Percentiles rank a stretch among this genome's conserved stretches.
phyloP scores from a whole-genome alignment of 2,797 vertebrate genomes.

The Falco rusticolus region DNA sequence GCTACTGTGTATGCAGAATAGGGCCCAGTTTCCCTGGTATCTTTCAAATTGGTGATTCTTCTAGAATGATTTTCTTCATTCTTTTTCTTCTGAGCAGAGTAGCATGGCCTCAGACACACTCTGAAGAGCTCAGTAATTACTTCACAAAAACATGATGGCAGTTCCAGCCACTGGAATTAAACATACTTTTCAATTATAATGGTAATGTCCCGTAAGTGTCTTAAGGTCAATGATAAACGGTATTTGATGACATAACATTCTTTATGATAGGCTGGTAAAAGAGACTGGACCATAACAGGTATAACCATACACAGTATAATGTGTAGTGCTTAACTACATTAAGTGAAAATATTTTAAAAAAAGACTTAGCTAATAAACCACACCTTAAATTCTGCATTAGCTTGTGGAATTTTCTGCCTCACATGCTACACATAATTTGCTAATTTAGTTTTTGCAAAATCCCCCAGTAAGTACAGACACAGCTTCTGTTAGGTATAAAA shows the following conservation, averaged over 20 bases:
- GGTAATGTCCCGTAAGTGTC: background rate
- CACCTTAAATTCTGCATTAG: background rate
- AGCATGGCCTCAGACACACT: background rate
- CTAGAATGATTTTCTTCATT: background rate
- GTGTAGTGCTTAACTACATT: background rate
- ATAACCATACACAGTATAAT: background rate
- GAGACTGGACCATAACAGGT: background rate
- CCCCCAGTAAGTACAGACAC: background rate
- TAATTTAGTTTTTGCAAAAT: background rate
- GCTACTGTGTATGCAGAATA: background rate
- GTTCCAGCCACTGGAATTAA: background rate
- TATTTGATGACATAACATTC: background rate
- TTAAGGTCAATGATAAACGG: background rate
- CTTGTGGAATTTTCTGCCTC: background rate
- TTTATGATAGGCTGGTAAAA: background rate
- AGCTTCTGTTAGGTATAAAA: background rate
- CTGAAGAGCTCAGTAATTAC: background rate
- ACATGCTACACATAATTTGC: background rate
- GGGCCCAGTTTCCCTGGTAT: too few species aligned
- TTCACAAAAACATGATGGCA: background rate
- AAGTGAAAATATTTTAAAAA: background rate
- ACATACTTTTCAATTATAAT: background rate
- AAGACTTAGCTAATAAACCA: background rate
- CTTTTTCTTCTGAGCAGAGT: background rate
- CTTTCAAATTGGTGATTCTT: background rate